Evolutionary conservation across 1,140 invertebrate species (phyloP), one percentile per base, ranked within the genome.

Genomic region (Drosophila lacertosa): DNA sequence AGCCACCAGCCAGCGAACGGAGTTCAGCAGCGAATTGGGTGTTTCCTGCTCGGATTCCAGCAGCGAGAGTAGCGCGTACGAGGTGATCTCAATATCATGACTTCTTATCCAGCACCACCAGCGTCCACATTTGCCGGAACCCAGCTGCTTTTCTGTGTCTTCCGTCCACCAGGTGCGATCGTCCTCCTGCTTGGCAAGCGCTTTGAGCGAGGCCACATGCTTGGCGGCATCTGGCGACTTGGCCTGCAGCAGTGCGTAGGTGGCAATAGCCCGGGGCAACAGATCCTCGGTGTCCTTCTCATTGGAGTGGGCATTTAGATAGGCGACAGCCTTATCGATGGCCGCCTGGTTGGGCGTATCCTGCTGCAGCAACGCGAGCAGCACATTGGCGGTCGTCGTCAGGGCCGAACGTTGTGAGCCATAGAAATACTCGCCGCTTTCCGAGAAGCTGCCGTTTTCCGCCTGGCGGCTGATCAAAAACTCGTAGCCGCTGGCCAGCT

Each of bases 391-490:
- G 1, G 97, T 97, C 0, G 98, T 89, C 6, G 95, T 94, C 4
- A 91, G 29, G 4, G 2, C 4, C 1, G 73, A 69, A 26, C 93
- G 59, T 94, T 93, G 57, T 93, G 95, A 62, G 94, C 95, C 65
- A 35, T 91, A 92, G 97, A 95, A 91, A 93, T 94, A 42, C 96
- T 94, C 94, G 39, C 96, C 96, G n/a, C 90, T 91, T 92, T 97
- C 95, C 0, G 94, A 94, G 89, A 98, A 98, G 77, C 95, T 96
- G 44, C 98, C 99, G 84, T 97, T 97, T 6, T 93, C 47, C 0
- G 92, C 93, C 92, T 99, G 98, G 64, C 94, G 93, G 3, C 92
- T 92, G 0, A 95, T 92, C 15, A 99, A 92, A 95, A 97, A 99
- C 35, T 95, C 92, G 5, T 97, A 92, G 5, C 96, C 95, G 44